Evolutionary conservation across 92 coral and sea anemone genomes (phyloP).

Genomic region (Meandrina meandrites): DNA sequence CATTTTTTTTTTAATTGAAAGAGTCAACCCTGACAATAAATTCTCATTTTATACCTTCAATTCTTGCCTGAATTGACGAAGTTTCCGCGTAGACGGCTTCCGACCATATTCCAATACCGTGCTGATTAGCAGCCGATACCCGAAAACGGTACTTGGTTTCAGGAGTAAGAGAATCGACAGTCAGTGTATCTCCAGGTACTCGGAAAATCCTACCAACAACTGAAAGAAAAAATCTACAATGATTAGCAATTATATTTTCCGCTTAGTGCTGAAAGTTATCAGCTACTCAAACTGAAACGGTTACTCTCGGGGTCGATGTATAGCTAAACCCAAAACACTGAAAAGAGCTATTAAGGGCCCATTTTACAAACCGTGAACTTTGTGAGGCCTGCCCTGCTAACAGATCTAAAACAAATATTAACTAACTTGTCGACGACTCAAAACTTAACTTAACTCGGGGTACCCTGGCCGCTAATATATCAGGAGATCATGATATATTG

Average conservation of each 20-base stretch:
- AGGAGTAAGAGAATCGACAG: slow-evolving; percentile 6
- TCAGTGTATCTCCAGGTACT: neutral
- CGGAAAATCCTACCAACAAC: neutral
- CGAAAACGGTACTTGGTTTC: neutral
- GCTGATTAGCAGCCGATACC: slow-evolving; percentile 12
- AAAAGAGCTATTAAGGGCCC: too few species aligned
- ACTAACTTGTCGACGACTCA: too few species aligned
- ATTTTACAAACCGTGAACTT: too few species aligned
- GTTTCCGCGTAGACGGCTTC: neutral
- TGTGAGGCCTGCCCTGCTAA: too few species aligned
- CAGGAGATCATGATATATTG: too few species aligned
- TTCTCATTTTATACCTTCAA: neutral
- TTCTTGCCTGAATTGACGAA: slow-evolving; percentile 3
- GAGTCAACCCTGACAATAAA: neutral
- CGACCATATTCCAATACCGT: slow-evolving; percentile 13
- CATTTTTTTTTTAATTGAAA: too few species aligned
- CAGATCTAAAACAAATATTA: too few species aligned
- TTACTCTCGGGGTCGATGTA: too few species aligned
- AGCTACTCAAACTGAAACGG: too few species aligned
- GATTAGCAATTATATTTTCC: neutral
- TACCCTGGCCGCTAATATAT: neutral
- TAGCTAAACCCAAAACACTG: too few species aligned
- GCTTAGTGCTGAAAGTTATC: too few species aligned
- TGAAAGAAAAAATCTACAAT: neutral
- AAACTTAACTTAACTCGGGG: neutral